Evolutionary conservation across 1,140 invertebrate genomes (phyloP), one percentile per base, ranked within the genome.

Genomic region (Macrotrachela quadricornifera): DNA sequence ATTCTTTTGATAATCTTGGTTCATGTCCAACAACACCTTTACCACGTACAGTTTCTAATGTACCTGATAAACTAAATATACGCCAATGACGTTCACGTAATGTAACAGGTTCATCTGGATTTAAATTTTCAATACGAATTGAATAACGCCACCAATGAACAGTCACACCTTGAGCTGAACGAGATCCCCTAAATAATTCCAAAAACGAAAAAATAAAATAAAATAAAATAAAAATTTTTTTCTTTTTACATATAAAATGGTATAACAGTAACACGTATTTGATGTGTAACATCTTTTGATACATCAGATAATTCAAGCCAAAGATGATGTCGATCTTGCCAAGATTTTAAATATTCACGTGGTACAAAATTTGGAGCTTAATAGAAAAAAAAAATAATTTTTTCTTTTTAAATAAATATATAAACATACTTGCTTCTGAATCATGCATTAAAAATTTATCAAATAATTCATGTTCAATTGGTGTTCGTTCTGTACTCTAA

Each of bases 261-360:
- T 67, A 92, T 95, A 4, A 94, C 90, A 11, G 90, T 96, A 9
- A 96, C 80, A 16, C 88, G 73, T 57, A 95, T 80, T 67, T 83
- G 82, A 69, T 95, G 86, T 0, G 90, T 95, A 0, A 86, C 95
- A 73, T 95, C 86, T 64, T 86, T 83, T 66, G 94, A 86, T n/a
- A 96, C 88, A 72, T 94, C 86, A 38, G 85, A 88, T 46, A 95
- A 70, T 64, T 94, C 85, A 41, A 95, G 66, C 87, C 87, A 94
- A 0, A 87, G 85, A 71, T 94, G 85, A 72, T 94, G 94, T 64
- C 88, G 90, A 61, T 92, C 85, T 68, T 94, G 87, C 87, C 88
- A 95, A 0, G 85, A 83, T 60, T 79, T 75, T 2, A 96, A 70
- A 0, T 86, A 91, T 62, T 94, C 86, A 69, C 84, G 79, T 0